Conservation (phyloP, 2,113 vertebrate species). For the Atherinomorus stipes region DNA sequence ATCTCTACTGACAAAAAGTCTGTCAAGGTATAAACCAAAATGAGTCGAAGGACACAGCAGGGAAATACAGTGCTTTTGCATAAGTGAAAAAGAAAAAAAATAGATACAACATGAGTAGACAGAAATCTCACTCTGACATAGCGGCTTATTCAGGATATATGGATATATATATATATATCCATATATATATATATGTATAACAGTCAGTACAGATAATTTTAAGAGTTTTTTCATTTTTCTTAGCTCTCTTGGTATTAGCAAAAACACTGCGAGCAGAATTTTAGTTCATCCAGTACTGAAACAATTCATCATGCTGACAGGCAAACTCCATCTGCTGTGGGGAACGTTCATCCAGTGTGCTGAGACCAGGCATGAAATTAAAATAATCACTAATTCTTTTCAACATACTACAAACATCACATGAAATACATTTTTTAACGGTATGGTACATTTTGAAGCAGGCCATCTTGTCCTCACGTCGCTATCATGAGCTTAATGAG, state of each 20-base stretch:
- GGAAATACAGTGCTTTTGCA: constrained; percentile 53
- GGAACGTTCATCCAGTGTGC: constrained; percentile 24
- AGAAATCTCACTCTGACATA: constrained; percentile 38
- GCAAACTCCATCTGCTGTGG: constrained; percentile 35
- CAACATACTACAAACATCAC: constrained; percentile 46
- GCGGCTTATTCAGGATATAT: constrained; percentile 42
- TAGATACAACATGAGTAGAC: constrained; percentile 5
- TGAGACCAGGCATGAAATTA: constrained; percentile 27
- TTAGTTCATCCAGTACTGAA: constrained; percentile 37
- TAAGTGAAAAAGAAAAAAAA: constrained; percentile 34
- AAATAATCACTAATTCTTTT: constrained; percentile 15
- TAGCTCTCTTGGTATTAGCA: constrained; percentile 45
- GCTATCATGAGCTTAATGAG: constrained; percentile 24
- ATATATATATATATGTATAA: constrained; percentile 46
- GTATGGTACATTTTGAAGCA: constrained; percentile 32
- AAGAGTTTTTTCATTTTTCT: constrained; percentile 41
- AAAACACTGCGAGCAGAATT: constrained; percentile 37
- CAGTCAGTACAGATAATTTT: constrained; percentile 67
- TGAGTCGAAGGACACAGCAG: constrained; percentile 8
- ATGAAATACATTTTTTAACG: constrained; percentile 31
- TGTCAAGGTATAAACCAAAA: constrained; percentile 46
- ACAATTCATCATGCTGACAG: constrained; percentile 37
- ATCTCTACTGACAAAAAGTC: constrained; percentile 40
- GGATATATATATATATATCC: not conserved
- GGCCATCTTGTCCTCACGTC: constrained; percentile 18